Conservation (phyloP, 1,140 invertebrate genomes). For the Musca vetustissima region DNA sequence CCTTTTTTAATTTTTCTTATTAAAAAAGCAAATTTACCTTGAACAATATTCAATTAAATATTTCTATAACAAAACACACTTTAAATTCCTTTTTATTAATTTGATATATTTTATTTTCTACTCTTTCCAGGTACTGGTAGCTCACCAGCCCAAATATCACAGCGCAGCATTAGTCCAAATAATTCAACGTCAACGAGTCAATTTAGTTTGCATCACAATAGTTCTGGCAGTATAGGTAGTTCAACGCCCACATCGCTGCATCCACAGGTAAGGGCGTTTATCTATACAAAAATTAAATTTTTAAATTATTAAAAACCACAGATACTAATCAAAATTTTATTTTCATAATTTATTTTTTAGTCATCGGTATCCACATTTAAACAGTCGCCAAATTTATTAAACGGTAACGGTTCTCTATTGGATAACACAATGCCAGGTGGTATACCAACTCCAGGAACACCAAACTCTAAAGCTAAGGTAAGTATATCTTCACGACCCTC, state of each 20-base stretch:
- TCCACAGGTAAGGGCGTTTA: conserved; percentile 54
- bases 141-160: conserved; percentile 57
- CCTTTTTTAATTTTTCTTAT: no score
- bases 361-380: conserved; percentile 55
- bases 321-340: neutral
- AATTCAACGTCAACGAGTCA: conserved; percentile 55
- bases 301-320: neutral
- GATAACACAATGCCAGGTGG: conserved; percentile 72
- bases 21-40: no score
- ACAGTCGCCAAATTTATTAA: conserved; percentile 51
- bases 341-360: conserved; percentile 34
- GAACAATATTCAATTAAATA: no score
- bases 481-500: no score
- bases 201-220: conserved; percentile 55
- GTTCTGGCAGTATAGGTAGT: conserved; percentile 54
- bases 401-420: conserved; percentile 50
- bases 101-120: neutral
- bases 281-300: neutral
- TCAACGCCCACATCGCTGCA: conserved; percentile 53
- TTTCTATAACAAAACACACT: no score
- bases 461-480: conserved; percentile 71
- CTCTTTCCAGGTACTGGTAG: conserved; percentile 52
- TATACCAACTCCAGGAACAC: conserved; percentile 69
- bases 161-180: conserved; percentile 56
- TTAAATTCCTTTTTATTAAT: neutral